Evolutionary conservation across 2,113 vertebrate species (phyloP).

Genomic region (Gadus chalcogrammus): DNA sequence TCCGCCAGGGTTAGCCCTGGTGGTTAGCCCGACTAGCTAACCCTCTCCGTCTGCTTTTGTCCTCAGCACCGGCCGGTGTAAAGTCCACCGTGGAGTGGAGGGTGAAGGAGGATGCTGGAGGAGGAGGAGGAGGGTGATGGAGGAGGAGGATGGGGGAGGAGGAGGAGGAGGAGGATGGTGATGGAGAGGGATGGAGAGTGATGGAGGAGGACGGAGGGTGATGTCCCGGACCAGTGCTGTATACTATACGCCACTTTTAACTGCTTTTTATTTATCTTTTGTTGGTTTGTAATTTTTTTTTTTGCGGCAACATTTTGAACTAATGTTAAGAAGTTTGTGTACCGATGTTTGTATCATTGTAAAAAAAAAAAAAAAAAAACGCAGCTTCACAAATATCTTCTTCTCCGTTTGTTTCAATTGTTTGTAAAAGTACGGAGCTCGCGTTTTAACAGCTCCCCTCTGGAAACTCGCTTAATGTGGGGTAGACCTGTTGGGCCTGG

Average conservation of each 20-base stretch:
- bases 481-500: not conserved
- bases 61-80: too few relatives aligned
- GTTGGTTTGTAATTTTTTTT: slow-evolving; percentile 60
- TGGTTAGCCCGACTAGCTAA: too few relatives aligned
- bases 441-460: not conserved
- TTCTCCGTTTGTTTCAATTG: not conserved
- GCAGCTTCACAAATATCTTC: slow-evolving; percentile 41
- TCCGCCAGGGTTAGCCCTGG: too few relatives aligned
- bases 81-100: too few relatives aligned
- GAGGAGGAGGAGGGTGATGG: too few relatives aligned
- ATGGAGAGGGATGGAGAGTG: slow-evolving; percentile 34
- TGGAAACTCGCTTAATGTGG: not conserved
- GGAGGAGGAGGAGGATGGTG: too few relatives aligned
- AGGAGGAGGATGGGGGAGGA: too few relatives aligned
- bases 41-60: too few relatives aligned
- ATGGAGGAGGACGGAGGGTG: slow-evolving; percentile 47
- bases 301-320: slow-evolving; percentile 66
- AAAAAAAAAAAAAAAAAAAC: slow-evolving; percentile 49
- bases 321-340: slow-evolving; percentile 60
- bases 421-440: not conserved
- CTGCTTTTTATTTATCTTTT: slow-evolving; percentile 91
- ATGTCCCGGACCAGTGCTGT: slow-evolving; percentile 79
- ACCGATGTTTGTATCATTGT: slow-evolving; percentile 81
- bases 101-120: too few relatives aligned
- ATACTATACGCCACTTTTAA: slow-evolving; percentile 83